Percentiles rank a stretch among this genome's conserved stretches.
Conservation (phyloP, 2,113 vertebrate genomes). For the Notechis scutatus region DNA sequence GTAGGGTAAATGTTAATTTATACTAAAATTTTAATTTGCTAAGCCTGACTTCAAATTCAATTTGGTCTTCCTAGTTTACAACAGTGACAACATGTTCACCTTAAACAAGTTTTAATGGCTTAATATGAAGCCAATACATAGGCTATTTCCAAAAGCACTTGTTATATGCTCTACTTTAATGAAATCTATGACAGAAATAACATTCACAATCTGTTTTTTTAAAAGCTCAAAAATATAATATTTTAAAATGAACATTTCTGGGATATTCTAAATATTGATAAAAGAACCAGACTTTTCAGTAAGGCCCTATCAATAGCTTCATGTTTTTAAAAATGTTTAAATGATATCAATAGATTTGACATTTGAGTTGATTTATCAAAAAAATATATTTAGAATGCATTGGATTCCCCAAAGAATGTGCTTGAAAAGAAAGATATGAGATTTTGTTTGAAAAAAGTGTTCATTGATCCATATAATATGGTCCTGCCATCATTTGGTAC, state of each 20-base stretch:
- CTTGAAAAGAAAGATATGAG: not conserved
- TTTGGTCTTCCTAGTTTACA: not conserved
- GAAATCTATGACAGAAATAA: not conserved
- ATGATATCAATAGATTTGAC: not conserved
- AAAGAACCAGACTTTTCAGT: not conserved
- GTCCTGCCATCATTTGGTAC: not conserved
- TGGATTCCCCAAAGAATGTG: not conserved
- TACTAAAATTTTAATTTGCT: not conserved
- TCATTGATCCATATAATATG: not conserved
- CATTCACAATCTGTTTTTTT: not conserved
- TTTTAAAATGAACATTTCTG: not conserved
- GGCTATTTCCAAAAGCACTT: not conserved
- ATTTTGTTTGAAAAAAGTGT: not conserved
- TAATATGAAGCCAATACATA: not conserved
- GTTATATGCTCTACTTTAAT: not conserved
- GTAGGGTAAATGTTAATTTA: not conserved
- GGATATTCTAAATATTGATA: not conserved
- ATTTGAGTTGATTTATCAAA: not conserved
- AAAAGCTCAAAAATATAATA: not conserved
- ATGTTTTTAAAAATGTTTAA: not conserved
- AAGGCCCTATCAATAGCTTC: not conserved
- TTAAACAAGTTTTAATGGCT: not conserved
- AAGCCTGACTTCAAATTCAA: not conserved
- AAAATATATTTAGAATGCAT: not conserved
- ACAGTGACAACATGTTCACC: not conserved